phyloP scores from a whole-genome alignment of 2,113 vertebrate species.

The Emydocephalus ijimae region DNA sequence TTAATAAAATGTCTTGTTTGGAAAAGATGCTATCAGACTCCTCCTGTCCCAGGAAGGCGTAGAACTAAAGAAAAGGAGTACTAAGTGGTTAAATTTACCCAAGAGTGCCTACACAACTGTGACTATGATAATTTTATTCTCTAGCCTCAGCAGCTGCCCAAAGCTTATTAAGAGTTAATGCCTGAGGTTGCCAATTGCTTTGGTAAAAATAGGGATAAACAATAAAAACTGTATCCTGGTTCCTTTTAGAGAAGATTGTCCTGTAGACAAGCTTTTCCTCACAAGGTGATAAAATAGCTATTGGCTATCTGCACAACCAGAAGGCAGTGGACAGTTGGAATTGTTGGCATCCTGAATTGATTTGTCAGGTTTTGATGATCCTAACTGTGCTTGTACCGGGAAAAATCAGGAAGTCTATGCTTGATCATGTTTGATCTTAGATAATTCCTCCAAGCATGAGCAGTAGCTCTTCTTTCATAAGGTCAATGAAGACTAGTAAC shows the following conservation, averaged over 20 bases:
- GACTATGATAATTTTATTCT: neutral
- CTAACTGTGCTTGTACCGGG: neutral
- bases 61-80: neutral
- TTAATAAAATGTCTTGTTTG: neutral
- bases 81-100: neutral
- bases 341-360: neutral
- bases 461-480: neutral
- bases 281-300: no score
- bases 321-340: neutral
- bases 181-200: neutral
- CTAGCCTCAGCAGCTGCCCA: neutral
- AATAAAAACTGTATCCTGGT: neutral
- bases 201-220: neutral
- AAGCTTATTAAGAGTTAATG: neutral
- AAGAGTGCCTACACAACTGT: neutral
- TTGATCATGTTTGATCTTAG: neutral
- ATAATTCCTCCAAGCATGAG: neutral
- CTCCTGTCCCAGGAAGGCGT: neutral
- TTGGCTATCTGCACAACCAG: neutral
- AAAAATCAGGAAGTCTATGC: neutral
- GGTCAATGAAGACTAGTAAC: neutral
- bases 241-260: neutral
- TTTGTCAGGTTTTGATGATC: neutral
- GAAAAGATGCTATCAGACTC: neutral
- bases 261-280: neutral